Evolutionary conservation across 2,113 vertebrate species (phyloP).

Genomic region (Oncorhynchus masou): DNA sequence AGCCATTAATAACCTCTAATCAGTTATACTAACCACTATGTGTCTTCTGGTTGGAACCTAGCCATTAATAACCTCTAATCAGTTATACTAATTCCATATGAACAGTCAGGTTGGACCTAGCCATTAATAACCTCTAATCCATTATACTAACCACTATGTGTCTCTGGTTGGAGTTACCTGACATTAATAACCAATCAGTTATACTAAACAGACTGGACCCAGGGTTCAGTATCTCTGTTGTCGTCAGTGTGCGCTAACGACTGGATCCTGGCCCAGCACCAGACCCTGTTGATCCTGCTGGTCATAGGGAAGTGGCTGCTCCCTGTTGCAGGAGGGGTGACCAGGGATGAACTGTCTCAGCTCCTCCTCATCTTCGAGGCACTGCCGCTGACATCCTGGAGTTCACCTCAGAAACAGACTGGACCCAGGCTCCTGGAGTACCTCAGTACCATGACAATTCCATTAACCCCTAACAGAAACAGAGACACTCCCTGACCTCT

Average conservation of each 20-base stretch:
- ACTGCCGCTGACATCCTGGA: conserved; percentile 87
- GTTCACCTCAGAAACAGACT: conserved; percentile 91
- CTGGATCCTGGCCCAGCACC: conserved; percentile 92
- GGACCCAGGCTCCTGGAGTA: no score
- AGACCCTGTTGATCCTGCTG: conserved; percentile 86
- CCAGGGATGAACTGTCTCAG: conserved; percentile 88
- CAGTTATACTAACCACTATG: neutral
- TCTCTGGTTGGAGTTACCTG: no score
- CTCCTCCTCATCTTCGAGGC: conserved; percentile 74
- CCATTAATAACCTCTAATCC: no score
- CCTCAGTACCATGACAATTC: no score
- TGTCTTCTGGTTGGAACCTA: neutral
- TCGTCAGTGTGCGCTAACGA: conserved; percentile 64
- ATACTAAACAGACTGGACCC: no score
- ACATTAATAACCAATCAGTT: no score
- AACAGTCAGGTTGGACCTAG: no score
- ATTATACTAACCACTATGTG: no score
- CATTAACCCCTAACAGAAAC: no score
- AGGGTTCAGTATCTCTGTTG: conserved; percentile 20
- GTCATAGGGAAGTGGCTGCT: conserved; percentile 95
- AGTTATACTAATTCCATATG: no score
- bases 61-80: no score
- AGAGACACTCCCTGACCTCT: conserved; percentile 75
- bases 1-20: no score
- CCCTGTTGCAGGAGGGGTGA: conserved; percentile 84